phyloP scores from a whole-genome alignment of 2,797 vertebrate genomes.

The Cirrhinus mrigala region DNA sequence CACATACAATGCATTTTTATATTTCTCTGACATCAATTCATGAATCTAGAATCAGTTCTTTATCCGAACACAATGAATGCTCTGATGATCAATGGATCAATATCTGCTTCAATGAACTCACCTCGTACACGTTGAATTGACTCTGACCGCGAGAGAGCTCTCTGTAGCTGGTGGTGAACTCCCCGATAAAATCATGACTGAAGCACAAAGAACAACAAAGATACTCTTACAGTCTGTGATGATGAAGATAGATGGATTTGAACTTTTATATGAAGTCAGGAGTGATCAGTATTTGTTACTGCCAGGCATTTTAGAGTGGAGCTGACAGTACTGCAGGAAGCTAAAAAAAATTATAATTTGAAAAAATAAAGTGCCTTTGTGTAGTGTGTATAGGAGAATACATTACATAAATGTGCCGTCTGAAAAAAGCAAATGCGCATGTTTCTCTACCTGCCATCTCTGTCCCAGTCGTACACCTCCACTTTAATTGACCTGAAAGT shows the following conservation, averaged over 20 bases:
- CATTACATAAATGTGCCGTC: background rate
- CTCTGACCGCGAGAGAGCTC: slow-evolving; percentile 89
- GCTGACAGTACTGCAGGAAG: background rate
- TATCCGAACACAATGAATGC: background rate
- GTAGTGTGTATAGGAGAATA: background rate
- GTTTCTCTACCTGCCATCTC: slow-evolving; percentile 61
- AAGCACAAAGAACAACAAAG: slow-evolving; percentile 53
- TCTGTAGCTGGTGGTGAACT: slow-evolving; percentile 93
- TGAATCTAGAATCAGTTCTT: background rate
- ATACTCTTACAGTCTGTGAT: slow-evolving; percentile 18
- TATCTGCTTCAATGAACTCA: slow-evolving; percentile 62
- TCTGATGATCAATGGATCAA: background rate
- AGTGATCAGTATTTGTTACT: slow-evolving; percentile 3
- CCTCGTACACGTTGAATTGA: slow-evolving; percentile 90
- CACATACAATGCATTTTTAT: background rate
- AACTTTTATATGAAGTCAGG: slow-evolving; percentile 6
- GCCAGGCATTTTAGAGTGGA: slow-evolving; percentile 3
- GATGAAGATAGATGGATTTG: slow-evolving; percentile 14
- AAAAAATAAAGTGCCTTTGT: background rate
- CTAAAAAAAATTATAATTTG: background rate
- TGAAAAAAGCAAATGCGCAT: background rate
- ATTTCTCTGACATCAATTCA: background rate
- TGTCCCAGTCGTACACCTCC: slow-evolving; percentile 64
- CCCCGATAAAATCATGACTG: slow-evolving; percentile 96
- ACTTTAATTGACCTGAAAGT: slow-evolving; percentile 58